Evolutionary conservation across 2,113 vertebrate species (phyloP), one percentile per base, ranked within the genome.

Genomic region (Petrocephalus microphthalmus): DNA sequence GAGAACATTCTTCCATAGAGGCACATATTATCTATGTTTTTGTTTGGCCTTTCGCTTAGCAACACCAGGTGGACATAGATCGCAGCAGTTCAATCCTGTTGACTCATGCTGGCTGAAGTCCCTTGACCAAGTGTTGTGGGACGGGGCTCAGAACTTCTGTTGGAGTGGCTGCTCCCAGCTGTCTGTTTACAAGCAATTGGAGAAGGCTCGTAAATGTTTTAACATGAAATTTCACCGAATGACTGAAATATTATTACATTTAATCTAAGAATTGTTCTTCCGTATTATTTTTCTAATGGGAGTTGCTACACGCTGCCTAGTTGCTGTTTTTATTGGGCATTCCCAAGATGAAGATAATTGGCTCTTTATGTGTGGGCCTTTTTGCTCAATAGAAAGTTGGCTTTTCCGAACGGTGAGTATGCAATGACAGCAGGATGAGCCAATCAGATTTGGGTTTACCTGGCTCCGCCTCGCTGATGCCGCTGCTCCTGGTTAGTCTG

Each of bases 141-240:
- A 29, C 25, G 25, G 60, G 25, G 25, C 25, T 67, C n/a, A 67
- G 25, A 4, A 29, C 60, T 67, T 67, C 60, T 67, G 60, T 64
- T 64, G 3, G n/a, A 64, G n/a, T 64, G 60, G 25, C n/a, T 64
- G n/a, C 13, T 19, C 49, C 51, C 52, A 54, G n/a, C 10, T 33
- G 51, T 25, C 52, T 86, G 37, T 86, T 86, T 57, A 85, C n/a
- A 85, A 53, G 52, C 84, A 29, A 33, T 78, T 78, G 33, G 71
- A 42, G 33, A 78, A 71, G 71, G 4, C 67, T 78, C 71, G 33
- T 78, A 78, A 78, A 78, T 42, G 71, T 52, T 85, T 85, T 85
- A 33, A 54, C 84, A 85, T 85, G 51, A 85, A 33, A 25, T 85
- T 20, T 85, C 84, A 7, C 51, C 19, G 29, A 29, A 53, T n/a